Percentiles rank a stretch among this genome's conserved stretches.
phyloP scores from a whole-genome alignment of 2,113 vertebrate species.

The Leptobrachium leishanense region DNA sequence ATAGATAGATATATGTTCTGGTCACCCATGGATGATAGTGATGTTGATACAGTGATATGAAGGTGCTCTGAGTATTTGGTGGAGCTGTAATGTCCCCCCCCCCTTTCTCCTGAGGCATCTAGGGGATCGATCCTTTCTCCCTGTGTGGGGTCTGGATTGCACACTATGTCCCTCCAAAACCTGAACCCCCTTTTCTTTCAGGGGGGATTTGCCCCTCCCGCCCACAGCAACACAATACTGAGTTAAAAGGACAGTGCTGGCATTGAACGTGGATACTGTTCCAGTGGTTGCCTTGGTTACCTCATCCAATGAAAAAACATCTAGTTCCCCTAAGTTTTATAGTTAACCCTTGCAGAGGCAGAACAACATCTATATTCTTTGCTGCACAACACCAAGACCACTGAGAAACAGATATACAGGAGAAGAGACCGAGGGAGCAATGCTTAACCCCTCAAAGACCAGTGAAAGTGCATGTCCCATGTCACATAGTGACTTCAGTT shows the following conservation, averaged over 20 bases:
- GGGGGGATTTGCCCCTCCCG: not conserved
- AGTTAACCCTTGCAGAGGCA: not conserved
- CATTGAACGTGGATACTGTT: not conserved
- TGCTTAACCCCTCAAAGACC: not conserved
- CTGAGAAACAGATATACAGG: not conserved
- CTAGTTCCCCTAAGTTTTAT: slow-evolving; percentile 2
- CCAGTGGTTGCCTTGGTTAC: slow-evolving; percentile 2
- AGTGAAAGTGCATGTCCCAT: too few relatives aligned
- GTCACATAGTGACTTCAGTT: too few relatives aligned
- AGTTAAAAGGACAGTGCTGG: slow-evolving; percentile 7
- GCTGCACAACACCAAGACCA: not conserved
- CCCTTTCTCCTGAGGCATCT: too few relatives aligned
- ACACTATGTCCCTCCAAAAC: not conserved
- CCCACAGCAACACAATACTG: not conserved
- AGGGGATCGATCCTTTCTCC: too few relatives aligned
- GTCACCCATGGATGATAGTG: too few relatives aligned
- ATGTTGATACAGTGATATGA: too few relatives aligned
- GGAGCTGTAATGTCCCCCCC: too few relatives aligned
- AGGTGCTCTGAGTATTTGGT: too few relatives aligned
- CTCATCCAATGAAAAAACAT: not conserved
- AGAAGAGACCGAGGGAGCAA: not conserved
- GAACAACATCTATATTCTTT: not conserved
- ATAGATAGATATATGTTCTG: too few relatives aligned
- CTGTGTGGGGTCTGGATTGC: too few relatives aligned
- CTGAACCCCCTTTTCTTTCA: not conserved